A percentile compares a stretch with the other conserved stretches of the same genome.
phyloP scores from a whole-genome alignment of 1,140 invertebrate genomes.

The Dendroctonus valens region DNA sequence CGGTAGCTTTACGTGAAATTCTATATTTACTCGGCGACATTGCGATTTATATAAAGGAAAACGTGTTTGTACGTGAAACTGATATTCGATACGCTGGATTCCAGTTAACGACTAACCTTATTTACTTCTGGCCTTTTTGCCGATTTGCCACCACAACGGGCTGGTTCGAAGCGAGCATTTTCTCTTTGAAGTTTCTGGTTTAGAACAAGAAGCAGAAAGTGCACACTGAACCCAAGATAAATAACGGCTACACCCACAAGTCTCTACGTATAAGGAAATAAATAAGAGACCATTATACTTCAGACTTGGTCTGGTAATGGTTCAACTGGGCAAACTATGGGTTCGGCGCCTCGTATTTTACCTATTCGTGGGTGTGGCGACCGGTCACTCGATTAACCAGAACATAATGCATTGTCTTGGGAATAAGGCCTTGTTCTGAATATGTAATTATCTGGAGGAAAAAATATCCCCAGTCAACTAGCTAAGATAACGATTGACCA shows the following conservation, averaged over 20 bases:
- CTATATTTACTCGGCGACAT: slow-evolving; percentile 4
- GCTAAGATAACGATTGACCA: no score
- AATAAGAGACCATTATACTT: slow-evolving; percentile 11
- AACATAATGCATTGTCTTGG: no score
- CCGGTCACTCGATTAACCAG: slow-evolving; percentile 2
- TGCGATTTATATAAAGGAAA: slow-evolving; percentile 3
- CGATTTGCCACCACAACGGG: neutral
- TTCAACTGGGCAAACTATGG: neutral
- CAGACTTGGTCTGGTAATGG: slow-evolving; percentile 1
- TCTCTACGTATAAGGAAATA: slow-evolving; percentile 6
- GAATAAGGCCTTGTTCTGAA: no score
- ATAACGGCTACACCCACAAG: neutral
- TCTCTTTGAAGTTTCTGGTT: neutral
- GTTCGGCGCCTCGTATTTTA: slow-evolving; percentile 8
- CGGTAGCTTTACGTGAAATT: neutral
- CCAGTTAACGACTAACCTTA: neutral
- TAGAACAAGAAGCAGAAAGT: neutral
- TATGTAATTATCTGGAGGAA: no score
- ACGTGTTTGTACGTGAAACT: neutral
- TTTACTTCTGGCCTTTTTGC: neutral
- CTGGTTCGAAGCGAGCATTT: neutral
- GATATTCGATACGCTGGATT: slow-evolving; percentile 1
- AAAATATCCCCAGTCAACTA: no score
- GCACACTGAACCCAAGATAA: neutral
- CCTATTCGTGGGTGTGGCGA: slow-evolving; percentile 1